Base-by-base conservation (phyloP, 2,113 vertebrate genomes). In the Oreochromis spilurus region DNA sequence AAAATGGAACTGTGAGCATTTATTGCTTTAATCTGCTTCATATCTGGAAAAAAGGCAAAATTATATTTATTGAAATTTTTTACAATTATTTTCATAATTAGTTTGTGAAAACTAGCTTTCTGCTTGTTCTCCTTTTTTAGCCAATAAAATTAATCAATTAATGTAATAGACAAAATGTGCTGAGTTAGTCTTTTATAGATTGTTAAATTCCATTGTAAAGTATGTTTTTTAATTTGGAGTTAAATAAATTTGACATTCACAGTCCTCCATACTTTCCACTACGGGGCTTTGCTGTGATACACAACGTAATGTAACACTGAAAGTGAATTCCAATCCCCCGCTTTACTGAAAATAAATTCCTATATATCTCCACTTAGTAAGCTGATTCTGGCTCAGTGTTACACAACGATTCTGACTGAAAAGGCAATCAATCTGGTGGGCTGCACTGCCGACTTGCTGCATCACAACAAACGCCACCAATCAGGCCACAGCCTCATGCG, bases 381-480 rank as follows among this genome's bases (percentile, higher is more conserved):
- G 75, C 53, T n/a, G 86, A 82, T 57, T 88, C 40, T 78, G 82
- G 62, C 58, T 87, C 75, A 17, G 78, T 7, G 62, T 77, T 48
- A 29, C 45, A 70, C 70, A 60, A 31, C 9, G 40, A 79, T 26
- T 79, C 2, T 6, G 78, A 21, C 82, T 5, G 80, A 88, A 82
- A 53, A 86, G 84, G 82, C 91, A 57, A 93, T 93, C 86, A 88
- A 70, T 91, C 91, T 48, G 80, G 84, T 87, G 93, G 90, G 94
- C 91, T 54, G 91, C 90, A 45, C 88, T 81, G 14, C 24, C 54
- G 54, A 43, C 87, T 60, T 12, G 29, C 88, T 82, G 93, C 95
- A 90, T 96, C 95, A 95, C 92, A 93, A 88, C 93, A 90, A 84
- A 84, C 38, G 43, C 85, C 79, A 45, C 95, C 90, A 95, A 95